Conservation (phyloP, 1,140 invertebrate species). For the Euura lappo region DNA sequence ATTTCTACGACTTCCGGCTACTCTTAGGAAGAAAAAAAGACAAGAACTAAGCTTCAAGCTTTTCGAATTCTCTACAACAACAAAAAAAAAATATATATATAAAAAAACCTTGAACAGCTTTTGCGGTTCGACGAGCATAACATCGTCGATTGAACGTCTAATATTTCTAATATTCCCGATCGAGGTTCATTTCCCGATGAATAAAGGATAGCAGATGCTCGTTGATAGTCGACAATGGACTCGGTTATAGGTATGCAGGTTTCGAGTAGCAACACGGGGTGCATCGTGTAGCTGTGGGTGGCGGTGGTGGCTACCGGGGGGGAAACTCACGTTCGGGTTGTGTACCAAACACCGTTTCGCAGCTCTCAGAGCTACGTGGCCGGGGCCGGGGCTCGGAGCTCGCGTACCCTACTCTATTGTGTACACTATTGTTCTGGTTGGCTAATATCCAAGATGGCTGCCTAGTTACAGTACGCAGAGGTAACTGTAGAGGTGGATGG, state of each 20-base stretch:
- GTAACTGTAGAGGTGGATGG: no score
- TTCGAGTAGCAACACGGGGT: not conserved
- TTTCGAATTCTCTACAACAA: not conserved
- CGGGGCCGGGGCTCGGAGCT: constrained; percentile 28
- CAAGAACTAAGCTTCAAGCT: not conserved
- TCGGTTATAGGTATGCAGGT: not conserved
- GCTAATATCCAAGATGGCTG: constrained; percentile 61
- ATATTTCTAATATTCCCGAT: no score
- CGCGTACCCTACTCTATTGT: constrained; percentile 48
- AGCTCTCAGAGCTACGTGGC: not conserved
- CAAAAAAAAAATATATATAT: no score
- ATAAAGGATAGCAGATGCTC: not conserved
- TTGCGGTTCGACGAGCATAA: no score
- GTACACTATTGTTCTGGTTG: constrained; percentile 60
- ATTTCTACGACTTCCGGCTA: no score
- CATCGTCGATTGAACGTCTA: no score
- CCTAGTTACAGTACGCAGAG: constrained; percentile 42
- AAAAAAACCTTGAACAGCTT: no score
- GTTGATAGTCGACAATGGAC: not conserved
- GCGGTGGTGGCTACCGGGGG: constrained; percentile 16
- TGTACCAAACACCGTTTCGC: constrained; percentile 50
- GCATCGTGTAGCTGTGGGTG: constrained; percentile 17
- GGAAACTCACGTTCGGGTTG: constrained; percentile 24
- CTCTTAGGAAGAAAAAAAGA: no score
- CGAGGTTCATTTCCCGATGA: no score